Base-by-base conservation (phyloP, 2,113 vertebrate genomes). In the Gallinago paraguaiae region DNA sequence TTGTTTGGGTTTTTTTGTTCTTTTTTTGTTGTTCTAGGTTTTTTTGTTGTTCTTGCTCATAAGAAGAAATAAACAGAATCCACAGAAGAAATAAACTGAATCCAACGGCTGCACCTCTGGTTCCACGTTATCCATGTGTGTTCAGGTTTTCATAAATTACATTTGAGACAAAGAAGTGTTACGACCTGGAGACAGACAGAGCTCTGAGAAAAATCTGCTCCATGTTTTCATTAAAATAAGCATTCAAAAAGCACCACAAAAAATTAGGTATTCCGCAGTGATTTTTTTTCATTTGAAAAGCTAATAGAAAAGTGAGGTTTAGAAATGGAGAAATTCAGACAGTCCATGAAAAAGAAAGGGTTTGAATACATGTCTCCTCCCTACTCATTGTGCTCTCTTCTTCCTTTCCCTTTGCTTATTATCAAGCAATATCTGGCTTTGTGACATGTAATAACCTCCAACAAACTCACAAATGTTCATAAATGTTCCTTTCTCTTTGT, bases 111-210 rank as follows among this genome's bases (percentile, higher is more conserved):
- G 13, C 9, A 41, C 37, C 10, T 77, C 15, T 25, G 81, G 41
- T 17, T 11, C 11, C 13, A 16, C 0, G 1, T 65, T 75, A 50
- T 11, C 12, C 25, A 57, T 1, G 6, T 16, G 3, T 16, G 8
- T 54, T 6, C 23, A 89, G 16, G 50, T 81, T 85, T 91, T 74
- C 33, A 75, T 48, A 54, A n/a, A 43, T 60, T 70, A 17, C 1
- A 1, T 57, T 31, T 75, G 24, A 90, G 43, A 60, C 22, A 82
- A 67, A 88, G 11, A 13, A 59, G 0, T 15, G 6, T 41, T 67
- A 57, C 77, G 25, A 17, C 14, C 8, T 69, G 33, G 45, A 90
- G 41, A 30, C 15, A 57, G 15, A 11, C 6, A 68, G 20, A 61
- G 6, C 16, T 90, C 48, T 72, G 16, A 69, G 22, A 35, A 57